These are phyloP conservation scores for Himalopsyche japonica DNA, from an alignment of 2,888 invertebrate genomes.

Conservation along the genomic window DNA sequence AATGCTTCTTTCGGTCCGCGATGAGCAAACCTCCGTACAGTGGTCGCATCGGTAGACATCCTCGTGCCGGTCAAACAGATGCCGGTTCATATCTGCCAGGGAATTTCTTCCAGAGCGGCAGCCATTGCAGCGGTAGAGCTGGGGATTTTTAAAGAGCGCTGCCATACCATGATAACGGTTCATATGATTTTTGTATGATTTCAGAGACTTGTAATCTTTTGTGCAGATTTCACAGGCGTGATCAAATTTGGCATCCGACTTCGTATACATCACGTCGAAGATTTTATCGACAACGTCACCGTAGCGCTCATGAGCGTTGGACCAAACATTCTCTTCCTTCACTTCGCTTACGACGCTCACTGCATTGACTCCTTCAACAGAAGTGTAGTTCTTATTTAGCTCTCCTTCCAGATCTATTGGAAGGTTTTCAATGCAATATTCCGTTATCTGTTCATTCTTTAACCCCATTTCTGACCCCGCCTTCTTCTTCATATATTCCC, in stretches of 20 bases:
- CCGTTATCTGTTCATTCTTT: too few relatives aligned
- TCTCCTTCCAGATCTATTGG: too few relatives aligned
- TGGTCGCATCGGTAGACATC: slow-evolving; percentile 8
- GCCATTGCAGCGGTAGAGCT: slow-evolving; percentile 12
- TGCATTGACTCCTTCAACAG: too few relatives aligned
- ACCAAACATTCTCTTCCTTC: not conserved
- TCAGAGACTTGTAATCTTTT: slow-evolving; percentile 8
- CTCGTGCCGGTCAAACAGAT: slow-evolving; percentile 20
- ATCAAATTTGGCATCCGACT: not conserved
- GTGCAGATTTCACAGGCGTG: slow-evolving; percentile 12
- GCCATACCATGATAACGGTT: slow-evolving; percentile 9
- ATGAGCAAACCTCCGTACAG: slow-evolving; percentile 6
- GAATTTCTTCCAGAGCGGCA: slow-evolving; percentile 16
- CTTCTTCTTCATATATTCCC: not conserved
- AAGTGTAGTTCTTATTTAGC: too few relatives aligned
- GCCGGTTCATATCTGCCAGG: slow-evolving; percentile 13
- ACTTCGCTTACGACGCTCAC: not conserved
- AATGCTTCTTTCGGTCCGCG: slow-evolving; percentile 3
- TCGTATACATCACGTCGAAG: slow-evolving; percentile 7
- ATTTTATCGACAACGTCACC: slow-evolving; percentile 9
- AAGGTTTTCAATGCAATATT: too few relatives aligned
- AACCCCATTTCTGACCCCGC: not conserved
- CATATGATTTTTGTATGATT: slow-evolving; percentile 19
- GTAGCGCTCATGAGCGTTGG: slow-evolving; percentile 14
- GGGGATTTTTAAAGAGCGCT: not conserved